These are phyloP conservation scores for Pelagia noctiluca DNA, from an alignment of 30 jellyfish, hydroid and myxozoan species.

Conservation along the genomic window DNA sequence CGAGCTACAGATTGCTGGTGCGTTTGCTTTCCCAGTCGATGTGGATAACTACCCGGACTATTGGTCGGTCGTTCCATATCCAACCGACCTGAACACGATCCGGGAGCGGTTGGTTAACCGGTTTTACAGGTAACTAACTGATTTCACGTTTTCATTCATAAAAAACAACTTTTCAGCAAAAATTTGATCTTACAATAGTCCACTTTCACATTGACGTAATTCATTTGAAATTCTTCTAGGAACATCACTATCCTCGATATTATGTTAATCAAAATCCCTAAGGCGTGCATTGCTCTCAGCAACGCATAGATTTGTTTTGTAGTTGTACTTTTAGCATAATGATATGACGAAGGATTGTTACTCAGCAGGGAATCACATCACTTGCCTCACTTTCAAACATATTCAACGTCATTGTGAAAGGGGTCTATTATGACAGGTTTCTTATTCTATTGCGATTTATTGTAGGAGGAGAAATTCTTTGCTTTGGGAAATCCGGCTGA, in stretches of 20 bases:
- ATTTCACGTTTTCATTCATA: too few species aligned
- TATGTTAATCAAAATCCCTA: too few species aligned
- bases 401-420: too few species aligned
- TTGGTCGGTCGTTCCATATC: conserved; percentile 79
- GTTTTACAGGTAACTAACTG: conserved; percentile 78
- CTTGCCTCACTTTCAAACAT: too few species aligned
- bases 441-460: neutral
- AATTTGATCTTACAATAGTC: too few species aligned
- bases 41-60: conserved; percentile 85
- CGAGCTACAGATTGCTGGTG: conserved; percentile 77
- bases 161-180: too few species aligned
- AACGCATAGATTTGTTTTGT: too few species aligned
- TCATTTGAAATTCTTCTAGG: neutral
- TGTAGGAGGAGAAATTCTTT: conserved; percentile 86
- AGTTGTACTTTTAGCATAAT: too few species aligned
- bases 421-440: neutral
- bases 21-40: conserved; percentile 96
- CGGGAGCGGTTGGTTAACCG: conserved; percentile 67
- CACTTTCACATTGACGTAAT: neutral
- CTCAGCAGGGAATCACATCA: too few species aligned
- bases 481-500: conserved; percentile 91
- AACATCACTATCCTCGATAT: too few species aligned
- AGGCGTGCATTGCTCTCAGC: too few species aligned
- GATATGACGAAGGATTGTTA: too few species aligned
- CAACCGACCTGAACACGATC: conserved; percentile 89